Base-by-base conservation (phyloP, 2,888 invertebrate species). In the Xylota sylvarum region DNA sequence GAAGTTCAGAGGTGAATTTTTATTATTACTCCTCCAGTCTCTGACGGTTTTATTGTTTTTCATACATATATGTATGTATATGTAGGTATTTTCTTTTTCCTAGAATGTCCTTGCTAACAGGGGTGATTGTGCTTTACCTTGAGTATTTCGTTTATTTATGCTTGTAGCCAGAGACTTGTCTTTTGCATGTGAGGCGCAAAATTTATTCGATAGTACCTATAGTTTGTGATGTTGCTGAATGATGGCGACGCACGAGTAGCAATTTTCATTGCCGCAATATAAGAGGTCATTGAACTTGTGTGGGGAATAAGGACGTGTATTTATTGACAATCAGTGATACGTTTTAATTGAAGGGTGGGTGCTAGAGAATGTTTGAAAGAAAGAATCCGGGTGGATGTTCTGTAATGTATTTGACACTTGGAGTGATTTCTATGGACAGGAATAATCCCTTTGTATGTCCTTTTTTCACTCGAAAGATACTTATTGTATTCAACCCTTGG, bases 111-210 rank as follows among this genome's bases (percentile, higher is more conserved):
- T 83, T 83, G 82, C 35, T 23, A 23, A 50, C n/a, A 69, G 69
- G 82, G 74, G 82, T 78, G 64, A 72, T 60, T 83, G 72, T 65
- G 78, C 72, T 69, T 69, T 70, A 58, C 56, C 62, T 74, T 65
- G 79, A 56, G 40, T 27, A 30, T 56, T 50, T 65, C 60, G 17
- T 80, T 80, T 50, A 60, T 80, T 80, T 60, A 46, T 9, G 10
- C 10, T 10, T 56, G 52, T 32, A 23, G 3, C 2, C 30, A 30
- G 30, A 65, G 56, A 46, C 27, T 48, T 67, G 76, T 56, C 46
- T 67, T 67, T 65, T 67, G 76, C 67, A 67, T 50, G 35, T 46
- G 46, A 14, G 64, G 6, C 65, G 43, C 23, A 23, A 17, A 12
- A 50, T 14, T 65, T 17, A 35, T 19, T 35, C 10, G 19, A 19